Evolutionary conservation across 1,140 invertebrate species (phyloP).

Genomic region (Orchestia grillus): DNA sequence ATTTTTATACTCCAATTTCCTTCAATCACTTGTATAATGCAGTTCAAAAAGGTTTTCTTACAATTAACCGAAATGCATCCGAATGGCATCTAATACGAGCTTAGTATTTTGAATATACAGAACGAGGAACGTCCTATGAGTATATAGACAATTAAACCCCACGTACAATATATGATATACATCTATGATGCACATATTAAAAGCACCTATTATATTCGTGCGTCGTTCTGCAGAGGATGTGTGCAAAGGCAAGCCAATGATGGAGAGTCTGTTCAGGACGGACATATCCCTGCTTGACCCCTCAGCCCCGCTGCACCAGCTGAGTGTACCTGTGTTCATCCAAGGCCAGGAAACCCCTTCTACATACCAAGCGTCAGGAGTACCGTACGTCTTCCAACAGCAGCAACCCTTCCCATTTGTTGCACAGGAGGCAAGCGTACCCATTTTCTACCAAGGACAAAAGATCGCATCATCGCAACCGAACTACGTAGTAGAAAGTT

Average conservation of each 20-base stretch:
- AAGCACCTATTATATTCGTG: no score
- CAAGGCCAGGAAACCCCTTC: background rate
- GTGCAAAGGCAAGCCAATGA: conserved; percentile 9
- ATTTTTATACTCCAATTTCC: no score
- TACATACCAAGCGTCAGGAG: background rate
- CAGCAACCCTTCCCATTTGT: background rate
- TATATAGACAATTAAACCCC: no score
- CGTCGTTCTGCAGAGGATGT: conserved; percentile 8
- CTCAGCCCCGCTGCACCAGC: background rate
- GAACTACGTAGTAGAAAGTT: background rate
- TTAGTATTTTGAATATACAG: no score
- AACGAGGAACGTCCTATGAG: no score
- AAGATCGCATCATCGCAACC: background rate
- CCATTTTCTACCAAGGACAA: conserved; percentile 13
- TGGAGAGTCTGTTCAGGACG: background rate
- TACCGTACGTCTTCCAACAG: background rate
- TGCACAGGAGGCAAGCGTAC: background rate
- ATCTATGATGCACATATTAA: no score
- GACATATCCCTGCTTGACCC: background rate
- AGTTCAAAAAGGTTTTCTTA: no score
- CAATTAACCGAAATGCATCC: no score
- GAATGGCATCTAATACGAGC: no score
- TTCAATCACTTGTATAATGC: no score
- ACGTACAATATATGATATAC: no score
- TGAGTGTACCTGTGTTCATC: conserved; percentile 7